Base-by-base conservation (phyloP, 2,797 vertebrate species). In the Sebastes dallii region DNA sequence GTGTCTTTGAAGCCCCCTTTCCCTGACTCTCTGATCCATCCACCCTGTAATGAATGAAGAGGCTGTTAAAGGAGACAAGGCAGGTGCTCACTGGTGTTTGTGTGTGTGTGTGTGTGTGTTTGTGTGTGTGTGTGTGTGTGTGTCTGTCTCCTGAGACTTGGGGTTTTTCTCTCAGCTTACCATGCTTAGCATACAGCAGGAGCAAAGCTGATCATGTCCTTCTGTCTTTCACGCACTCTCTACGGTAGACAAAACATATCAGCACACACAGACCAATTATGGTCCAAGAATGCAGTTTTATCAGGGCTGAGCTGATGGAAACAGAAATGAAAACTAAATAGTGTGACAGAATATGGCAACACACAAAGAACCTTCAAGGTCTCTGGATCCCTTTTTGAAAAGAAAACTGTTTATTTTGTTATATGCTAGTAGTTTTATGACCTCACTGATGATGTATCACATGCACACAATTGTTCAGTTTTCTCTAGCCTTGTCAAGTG, bases 41-140 rank as follows among this genome's bases (percentile, higher is more conserved):
- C 81, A 86, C 82, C 36, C 82, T 68, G 58, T 91, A 88, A 93
- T 95, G 94, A 96, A 96, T 94, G 92, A 92, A 86, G 84, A 91
- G 86, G 88, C 89, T 96, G 94, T 95, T 93, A 84, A 88, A 78
- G 69, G 83, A 89, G 75, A 74, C 80, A 77, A 73, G 87, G 91
- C 94, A 95, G 93, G 93, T 95, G 93, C 86, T 85, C 69, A 30
- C 55, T 8, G 61, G 11, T 80, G 62, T 83, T 59, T 84, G 66
- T 74, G 61, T 85, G 65, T 72, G 39, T 52, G 55, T 68, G 46
- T 68, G 34, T 78, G 54, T 70, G 54, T 60, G 52, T 36, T 32
- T 52, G 39, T 6, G 24, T 24, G 29, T 4, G 18, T 24, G n/a
- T 60, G 52, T 36, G 42, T 52, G 39, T 6, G 24, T 24, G 29